These are phyloP conservation scores for Phoeniculus purpureus DNA, from an alignment of 2,797 vertebrate genomes.

Conservation along the genomic window DNA sequence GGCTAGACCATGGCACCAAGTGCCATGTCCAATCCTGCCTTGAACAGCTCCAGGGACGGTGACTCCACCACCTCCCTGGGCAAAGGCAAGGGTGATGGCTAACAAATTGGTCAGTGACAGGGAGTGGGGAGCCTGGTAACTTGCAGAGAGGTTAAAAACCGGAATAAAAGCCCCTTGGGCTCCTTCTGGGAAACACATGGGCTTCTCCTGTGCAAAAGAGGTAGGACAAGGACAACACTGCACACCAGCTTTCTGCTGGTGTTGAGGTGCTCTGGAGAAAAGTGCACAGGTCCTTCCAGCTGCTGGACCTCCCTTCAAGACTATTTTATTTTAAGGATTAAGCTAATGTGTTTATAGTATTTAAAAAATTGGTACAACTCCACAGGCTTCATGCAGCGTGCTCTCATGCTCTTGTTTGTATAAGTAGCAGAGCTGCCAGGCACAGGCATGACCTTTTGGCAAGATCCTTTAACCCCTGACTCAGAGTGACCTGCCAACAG, in stretches of 20 bases:
- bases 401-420: neutral
- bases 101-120: neutral
- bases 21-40: too few species aligned
- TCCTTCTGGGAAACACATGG: neutral
- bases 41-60: too few species aligned
- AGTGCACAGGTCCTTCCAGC: neutral
- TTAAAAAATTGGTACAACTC: neutral
- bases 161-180: neutral
- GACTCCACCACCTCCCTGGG: too few species aligned
- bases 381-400: rapidly evolving
- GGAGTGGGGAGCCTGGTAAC: neutral
- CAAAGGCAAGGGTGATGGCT: neutral
- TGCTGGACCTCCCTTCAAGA: neutral
- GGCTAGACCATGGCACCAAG: too few species aligned
- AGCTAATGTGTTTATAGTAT: neutral
- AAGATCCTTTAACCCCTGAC: neutral
- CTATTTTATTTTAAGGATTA: neutral
- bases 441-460: neutral
- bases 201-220: neutral
- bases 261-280: rapidly evolving
- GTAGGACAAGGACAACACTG: neutral
- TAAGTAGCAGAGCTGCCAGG: neutral
- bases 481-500: neutral
- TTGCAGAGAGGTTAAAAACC: neutral
- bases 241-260: neutral